Conservation (phyloP, 2,797 vertebrate species). For the Hydrocynus forskahlii region DNA sequence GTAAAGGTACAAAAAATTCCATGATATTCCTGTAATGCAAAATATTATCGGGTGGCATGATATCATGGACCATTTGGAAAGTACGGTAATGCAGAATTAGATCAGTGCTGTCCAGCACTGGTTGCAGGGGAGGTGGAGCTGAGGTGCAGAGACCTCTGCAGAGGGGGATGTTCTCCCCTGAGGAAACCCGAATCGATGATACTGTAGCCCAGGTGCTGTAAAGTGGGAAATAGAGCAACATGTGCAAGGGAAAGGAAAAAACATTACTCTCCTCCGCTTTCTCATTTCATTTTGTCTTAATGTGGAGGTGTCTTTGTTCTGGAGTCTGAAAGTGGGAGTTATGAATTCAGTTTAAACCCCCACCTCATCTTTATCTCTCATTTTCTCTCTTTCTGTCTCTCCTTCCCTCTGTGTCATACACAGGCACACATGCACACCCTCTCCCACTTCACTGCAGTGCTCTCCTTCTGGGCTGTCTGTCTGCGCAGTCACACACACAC, state of each 20-base stretch:
- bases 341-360: conserved; percentile 67
- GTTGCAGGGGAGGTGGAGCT: background rate
- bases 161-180: background rate
- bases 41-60: background rate
- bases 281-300: conserved; percentile 21
- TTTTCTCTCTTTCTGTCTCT: conserved; percentile 41
- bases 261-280: conserved; percentile 59
- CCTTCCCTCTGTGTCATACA: background rate
- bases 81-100: background rate
- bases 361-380: conserved; percentile 59
- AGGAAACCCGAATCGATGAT: background rate
- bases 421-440: conserved; percentile 41
- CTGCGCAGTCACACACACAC: conserved; percentile 61
- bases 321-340: conserved; percentile 71
- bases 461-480: conserved; percentile 73
- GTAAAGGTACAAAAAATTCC: background rate
- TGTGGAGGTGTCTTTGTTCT: conserved; percentile 70
- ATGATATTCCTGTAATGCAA: background rate
- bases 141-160: conserved; percentile 16
- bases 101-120: background rate
- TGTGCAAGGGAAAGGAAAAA: conserved; percentile 59
- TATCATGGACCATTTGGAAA: background rate
- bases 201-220: conserved; percentile 47
- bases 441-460: conserved; percentile 70
- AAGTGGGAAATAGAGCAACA: conserved; percentile 58